phyloP scores from a whole-genome alignment of 1,140 invertebrate genomes.

The Brachionus manjavacas region DNA sequence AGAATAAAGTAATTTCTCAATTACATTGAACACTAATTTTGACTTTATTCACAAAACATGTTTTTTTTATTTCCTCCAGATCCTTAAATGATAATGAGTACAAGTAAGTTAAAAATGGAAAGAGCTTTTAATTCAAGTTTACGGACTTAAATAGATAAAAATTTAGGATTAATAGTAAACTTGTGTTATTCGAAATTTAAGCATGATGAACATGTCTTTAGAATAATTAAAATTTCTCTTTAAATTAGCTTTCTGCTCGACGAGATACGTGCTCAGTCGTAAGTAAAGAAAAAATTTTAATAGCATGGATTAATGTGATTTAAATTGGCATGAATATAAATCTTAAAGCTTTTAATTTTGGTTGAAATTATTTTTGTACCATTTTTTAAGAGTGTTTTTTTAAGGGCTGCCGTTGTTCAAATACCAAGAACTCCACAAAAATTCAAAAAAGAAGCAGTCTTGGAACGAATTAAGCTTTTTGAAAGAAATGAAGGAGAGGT shows the following conservation, averaged over 20 bases:
- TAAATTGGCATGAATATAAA: neutral
- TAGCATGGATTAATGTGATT: slow-evolving; percentile 11
- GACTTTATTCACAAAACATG: neutral
- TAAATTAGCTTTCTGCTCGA: neutral
- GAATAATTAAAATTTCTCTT: neutral
- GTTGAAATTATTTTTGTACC: neutral
- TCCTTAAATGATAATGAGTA: neutral
- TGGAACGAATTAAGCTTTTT: slow-evolving; percentile 45
- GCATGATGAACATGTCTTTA: neutral
- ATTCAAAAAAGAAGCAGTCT: slow-evolving; percentile 48
- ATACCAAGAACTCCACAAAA: slow-evolving; percentile 54
- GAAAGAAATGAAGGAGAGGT: slow-evolving; percentile 50
- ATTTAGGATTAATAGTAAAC: neutral
- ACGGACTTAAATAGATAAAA: neutral
- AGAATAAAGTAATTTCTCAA: slow-evolving; percentile 54
- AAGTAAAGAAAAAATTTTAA: neutral
- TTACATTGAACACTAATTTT: neutral
- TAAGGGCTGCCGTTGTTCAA: slow-evolving; percentile 53
- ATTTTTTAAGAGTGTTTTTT: neutral
- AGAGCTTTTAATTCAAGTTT: neutral
- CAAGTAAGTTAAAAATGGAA: neutral
- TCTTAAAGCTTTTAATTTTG: neutral
- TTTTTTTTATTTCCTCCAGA: neutral
- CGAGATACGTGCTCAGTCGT: neutral
- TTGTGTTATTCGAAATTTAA: neutral